Evolutionary conservation across 2,888 invertebrate species (phyloP), one percentile per base, ranked within the genome.

Genomic region (Mythimna ferrago): DNA sequence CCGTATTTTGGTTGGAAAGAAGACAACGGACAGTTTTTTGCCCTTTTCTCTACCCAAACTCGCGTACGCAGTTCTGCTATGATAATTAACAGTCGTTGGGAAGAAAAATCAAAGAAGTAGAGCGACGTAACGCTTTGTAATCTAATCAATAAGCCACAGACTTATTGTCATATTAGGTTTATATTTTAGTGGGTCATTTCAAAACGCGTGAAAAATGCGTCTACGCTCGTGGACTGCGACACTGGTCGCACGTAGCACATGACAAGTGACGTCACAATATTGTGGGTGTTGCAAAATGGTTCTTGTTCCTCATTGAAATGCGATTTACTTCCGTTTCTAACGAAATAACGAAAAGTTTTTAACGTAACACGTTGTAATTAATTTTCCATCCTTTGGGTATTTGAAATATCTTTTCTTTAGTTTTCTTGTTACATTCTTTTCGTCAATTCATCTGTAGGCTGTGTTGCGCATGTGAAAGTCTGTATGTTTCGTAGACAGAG

Each of bases 101-200:
- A 70, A 54, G 32, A 16, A 26, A 54, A 44, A 73, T 38, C 7
- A 9, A 16, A 63, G 3, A 82, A 69, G 3, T 54, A 67, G 66
- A 64, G 32, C n/a, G 48, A 48, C 16, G 16, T 48, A 70, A 57
- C 35, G 35, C 14, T 38, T 56, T 32, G 21, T 73, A 66, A 73
- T 77, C 65, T 81, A 57, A 81, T 80, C 71, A 63, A 76, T 61
- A 58, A 21, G 60, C 35, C 26, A 53, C 6, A 48, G 41, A 41
- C 35, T 63, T 9, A 38, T 41, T 54, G 53, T 57, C 2, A 48
- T 53, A 44, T 11, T 38, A 60, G 35, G 51, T 38, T 61, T 21
- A 54, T 66, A 38, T 69, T 66, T 65, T 62, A 35, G 68, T 75
- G 5, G 53, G 32, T 63, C 48, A 41, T 0, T 41, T 54, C 2